Evolutionary conservation across 2,888 invertebrate genomes (phyloP).

Genomic region (Caenorhabditis sp.): DNA sequence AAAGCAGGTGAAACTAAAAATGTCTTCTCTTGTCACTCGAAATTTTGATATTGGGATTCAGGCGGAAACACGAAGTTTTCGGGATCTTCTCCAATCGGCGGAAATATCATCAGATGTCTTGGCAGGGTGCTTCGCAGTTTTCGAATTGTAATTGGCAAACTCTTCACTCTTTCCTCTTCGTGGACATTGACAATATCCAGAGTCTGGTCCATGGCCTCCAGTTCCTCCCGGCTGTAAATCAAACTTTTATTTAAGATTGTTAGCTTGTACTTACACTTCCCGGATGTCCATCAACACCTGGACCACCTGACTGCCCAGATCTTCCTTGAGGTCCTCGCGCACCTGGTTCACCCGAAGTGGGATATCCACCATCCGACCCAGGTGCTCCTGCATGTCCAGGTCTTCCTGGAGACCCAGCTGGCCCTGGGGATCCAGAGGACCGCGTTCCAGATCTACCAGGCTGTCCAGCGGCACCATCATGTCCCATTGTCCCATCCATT

Average conservation of each 20-base stretch:
- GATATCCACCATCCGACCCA: conserved; percentile 50
- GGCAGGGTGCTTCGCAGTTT: neutral
- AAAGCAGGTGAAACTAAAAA: neutral
- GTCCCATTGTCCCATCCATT: conserved; percentile 36
- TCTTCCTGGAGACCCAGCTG: conserved; percentile 42
- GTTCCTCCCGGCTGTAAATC: conserved; percentile 47
- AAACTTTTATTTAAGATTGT: neutral
- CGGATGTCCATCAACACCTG: conserved; percentile 56
- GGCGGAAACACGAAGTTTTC: conserved; percentile 26
- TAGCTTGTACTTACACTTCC: conserved; percentile 38
- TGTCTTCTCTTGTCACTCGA: neutral
- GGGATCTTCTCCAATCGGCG: conserved; percentile 31
- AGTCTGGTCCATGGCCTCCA: conserved; percentile 54
- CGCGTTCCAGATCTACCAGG: conserved; percentile 52
- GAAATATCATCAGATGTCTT: neutral
- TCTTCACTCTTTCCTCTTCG: conserved; percentile 50
- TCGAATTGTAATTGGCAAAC: conserved; percentile 41
- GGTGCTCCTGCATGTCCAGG: conserved; percentile 41
- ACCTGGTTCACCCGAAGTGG: conserved; percentile 40
- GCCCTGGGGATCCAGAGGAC: conserved; percentile 40
- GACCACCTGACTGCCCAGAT: conserved; percentile 41
- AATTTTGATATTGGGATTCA: neutral
- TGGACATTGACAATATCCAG: conserved; percentile 62
- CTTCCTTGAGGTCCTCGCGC: conserved; percentile 40
- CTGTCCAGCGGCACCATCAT: conserved; percentile 48